Conservation (phyloP, 2,113 vertebrate genomes). For the Hystrix cristata region DNA sequence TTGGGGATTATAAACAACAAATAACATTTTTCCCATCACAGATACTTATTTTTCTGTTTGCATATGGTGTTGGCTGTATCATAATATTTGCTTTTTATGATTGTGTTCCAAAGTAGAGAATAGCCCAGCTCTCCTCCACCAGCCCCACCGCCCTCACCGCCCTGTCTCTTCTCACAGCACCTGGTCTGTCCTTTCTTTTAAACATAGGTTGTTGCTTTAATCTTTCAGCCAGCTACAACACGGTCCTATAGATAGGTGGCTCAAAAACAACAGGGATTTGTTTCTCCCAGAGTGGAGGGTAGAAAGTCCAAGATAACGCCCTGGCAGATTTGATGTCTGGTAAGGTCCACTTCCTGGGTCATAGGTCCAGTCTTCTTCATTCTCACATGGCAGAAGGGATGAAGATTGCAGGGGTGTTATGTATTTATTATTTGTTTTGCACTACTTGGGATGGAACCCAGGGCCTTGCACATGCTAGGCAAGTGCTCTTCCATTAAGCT, state of each 20-base stretch:
- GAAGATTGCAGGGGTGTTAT: too few relatives aligned
- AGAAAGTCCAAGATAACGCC: background rate
- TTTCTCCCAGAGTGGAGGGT: background rate
- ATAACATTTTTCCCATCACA: background rate
- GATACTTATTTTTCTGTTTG: constrained; percentile 58
- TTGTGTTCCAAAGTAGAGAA: background rate
- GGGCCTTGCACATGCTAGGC: background rate
- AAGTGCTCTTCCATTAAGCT: background rate
- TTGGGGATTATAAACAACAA: constrained; percentile 37
- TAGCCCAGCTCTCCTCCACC: background rate
- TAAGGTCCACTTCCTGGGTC: background rate
- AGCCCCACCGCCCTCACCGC: background rate
- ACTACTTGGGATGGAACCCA: background rate
- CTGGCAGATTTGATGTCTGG: background rate
- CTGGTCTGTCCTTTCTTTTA: background rate
- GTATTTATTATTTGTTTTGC: background rate
- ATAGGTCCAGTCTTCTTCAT: background rate
- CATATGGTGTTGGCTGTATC: background rate
- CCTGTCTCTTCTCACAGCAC: background rate
- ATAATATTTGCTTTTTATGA: constrained; percentile 63
- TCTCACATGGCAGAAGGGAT: background rate
- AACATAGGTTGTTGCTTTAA: background rate
- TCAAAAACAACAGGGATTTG: background rate
- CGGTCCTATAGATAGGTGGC: background rate
- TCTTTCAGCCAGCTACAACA: background rate